Evolutionary conservation across 2,888 invertebrate genomes (phyloP), one percentile per base, ranked within the genome.

Genomic region (Parnassius orleans): DNA sequence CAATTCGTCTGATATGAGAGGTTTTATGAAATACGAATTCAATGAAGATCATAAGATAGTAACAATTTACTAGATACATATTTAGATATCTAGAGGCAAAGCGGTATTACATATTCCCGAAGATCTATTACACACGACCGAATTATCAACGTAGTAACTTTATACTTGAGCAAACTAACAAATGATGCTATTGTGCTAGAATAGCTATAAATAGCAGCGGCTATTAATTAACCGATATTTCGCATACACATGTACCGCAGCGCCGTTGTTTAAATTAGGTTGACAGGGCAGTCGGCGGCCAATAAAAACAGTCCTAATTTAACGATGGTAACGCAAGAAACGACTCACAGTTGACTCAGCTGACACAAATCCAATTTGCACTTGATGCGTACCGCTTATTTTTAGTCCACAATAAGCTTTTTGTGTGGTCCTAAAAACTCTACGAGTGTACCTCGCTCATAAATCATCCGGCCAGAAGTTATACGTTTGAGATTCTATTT

Each of bases 331-430:
- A 47, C 57, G 43, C 43, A 53, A 57, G 43, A n/a, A 62, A 63
- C 70, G 66, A 68, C 66, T 68, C 65, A 66, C 59, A 59, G 71
- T 67, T 71, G 72, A 73, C 73, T 77, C 78, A 75, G 73, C 68
- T 75, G 80, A 81, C 81, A 82, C 75, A 77, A 76, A 81, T 78
- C 75, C 76, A 74, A 76, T 80, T 78, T 68, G 64, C 70, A 66
- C 65, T 71, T 71, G 77, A 78, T 71, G 69, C 64, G 60, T 64
- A 61, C 59, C 10, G 53, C 7, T 33, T 57, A 52, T 59, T 59
- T 60, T 59, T 52, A 53, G 48, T 53, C 59, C 68, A 63, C 64
- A 68, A 69, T 73, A 72, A 74, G 59, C 54, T 57, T 54, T 57
- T 57, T 57, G 42, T 56, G 46, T 56, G 48, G 42, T 54, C 44